phyloP scores from a whole-genome alignment of 2,797 vertebrate genomes.

The Chaetodon trifasciatus region DNA sequence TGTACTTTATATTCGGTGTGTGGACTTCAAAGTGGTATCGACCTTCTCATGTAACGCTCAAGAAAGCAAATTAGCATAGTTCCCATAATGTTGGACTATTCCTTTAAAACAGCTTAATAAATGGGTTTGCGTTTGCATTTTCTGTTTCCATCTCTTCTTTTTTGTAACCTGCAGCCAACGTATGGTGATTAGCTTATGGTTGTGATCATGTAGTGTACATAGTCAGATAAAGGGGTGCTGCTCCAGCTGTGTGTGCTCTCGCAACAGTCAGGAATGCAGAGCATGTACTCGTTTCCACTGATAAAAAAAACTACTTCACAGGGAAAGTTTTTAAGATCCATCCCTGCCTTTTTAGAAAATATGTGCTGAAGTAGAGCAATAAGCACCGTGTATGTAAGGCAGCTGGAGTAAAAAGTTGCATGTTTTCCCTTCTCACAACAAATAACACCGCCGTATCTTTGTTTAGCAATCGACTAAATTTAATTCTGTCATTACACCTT shows the following conservation, averaged over 20 bases:
- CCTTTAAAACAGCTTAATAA: not conserved
- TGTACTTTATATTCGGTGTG: not conserved
- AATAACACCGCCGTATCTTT: not conserved
- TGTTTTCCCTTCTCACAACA: not conserved
- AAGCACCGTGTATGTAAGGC: not conserved
- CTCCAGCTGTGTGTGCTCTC: slow-evolving; percentile 77
- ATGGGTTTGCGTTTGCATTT: not conserved
- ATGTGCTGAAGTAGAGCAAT: slow-evolving; percentile 4
- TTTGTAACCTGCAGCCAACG: not conserved
- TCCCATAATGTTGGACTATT: not conserved
- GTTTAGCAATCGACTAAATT: not conserved
- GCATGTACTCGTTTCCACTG: slow-evolving; percentile 54
- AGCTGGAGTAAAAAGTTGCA: not conserved
- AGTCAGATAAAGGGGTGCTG: slow-evolving; percentile 58
- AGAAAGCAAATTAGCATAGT: not conserved
- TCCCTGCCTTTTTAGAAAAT: slow-evolving; percentile 13
- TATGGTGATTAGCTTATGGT: slow-evolving; percentile 35
- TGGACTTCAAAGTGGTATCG: not conserved
- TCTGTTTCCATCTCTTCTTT: not conserved
- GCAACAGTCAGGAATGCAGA: slow-evolving; percentile 71
- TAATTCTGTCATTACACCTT: not conserved
- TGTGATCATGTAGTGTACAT: slow-evolving; percentile 36
- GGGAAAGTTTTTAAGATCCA: slow-evolving; percentile 38
- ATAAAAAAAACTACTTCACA: slow-evolving; percentile 68
- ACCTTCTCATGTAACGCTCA: not conserved